Percentiles rank a stretch among this genome's conserved stretches.
Evolutionary conservation across 23 tunicate species (phyloP).

Genomic region (Diplosoma virens): DNA sequence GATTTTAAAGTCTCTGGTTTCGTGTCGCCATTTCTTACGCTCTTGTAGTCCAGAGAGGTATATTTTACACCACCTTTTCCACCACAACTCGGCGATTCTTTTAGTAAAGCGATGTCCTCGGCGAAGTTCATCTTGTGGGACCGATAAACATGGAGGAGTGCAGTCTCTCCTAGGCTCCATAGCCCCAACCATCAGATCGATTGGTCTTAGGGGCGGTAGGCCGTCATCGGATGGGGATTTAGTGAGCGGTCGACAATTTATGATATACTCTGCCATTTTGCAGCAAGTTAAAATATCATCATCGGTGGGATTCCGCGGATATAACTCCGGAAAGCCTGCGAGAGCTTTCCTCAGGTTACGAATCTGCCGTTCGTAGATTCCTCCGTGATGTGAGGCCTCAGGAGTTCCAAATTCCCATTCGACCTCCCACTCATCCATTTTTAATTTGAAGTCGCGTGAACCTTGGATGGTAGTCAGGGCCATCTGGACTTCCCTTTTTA

Average conservation of each 20-base stretch:
- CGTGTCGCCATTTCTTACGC: no score
- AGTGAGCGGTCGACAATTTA: not conserved
- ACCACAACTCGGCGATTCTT: no score
- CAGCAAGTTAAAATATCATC: not conserved
- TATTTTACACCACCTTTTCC: no score
- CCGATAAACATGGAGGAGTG: no score
- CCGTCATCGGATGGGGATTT: not conserved
- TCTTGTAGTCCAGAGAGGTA: no score
- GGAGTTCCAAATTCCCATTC: not conserved
- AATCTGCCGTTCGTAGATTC: not conserved
- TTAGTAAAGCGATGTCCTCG: no score
- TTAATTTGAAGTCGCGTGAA: not conserved
- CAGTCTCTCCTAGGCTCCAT: no score
- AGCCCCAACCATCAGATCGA: not conserved
- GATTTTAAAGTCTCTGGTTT: no score
- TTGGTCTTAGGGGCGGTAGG: not conserved
- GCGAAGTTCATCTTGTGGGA: no score
- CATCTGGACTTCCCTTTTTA: not conserved
- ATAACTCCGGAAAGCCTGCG: not conserved
- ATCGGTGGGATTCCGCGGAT: not conserved
- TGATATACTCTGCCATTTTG: not conserved
- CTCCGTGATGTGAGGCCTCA: not conserved
- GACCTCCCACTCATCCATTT: conserved; percentile 1
- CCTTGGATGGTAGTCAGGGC: not conserved
- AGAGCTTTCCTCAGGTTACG: not conserved